Conservation (phyloP, 2,113 vertebrate genomes). For the Ariopsis seemanni region DNA sequence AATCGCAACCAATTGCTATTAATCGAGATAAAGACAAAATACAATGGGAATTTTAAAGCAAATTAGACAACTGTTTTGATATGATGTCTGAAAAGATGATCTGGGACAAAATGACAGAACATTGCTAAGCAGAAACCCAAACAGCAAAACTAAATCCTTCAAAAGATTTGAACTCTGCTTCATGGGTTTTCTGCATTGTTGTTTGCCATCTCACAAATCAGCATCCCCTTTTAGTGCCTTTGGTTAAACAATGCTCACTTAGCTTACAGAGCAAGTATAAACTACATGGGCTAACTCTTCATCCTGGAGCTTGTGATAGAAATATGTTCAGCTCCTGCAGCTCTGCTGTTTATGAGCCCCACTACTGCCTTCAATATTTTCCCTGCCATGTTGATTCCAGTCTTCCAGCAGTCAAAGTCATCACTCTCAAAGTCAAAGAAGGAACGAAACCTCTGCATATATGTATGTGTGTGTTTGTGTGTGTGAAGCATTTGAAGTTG, state of each 20-base stretch:
- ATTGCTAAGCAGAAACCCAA: not conserved
- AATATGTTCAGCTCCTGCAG: not conserved
- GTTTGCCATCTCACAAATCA: not conserved
- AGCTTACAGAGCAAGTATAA: not conserved
- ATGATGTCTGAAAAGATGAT: not conserved
- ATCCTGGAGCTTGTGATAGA: not conserved
- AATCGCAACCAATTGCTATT: not conserved
- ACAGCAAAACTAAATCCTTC: not conserved
- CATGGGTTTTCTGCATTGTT: not conserved
- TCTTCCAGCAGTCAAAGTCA: not conserved
- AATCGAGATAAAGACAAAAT: not conserved
- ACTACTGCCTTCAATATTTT: slow-evolving; percentile 15
- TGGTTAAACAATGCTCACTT: not conserved
- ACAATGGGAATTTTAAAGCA: not conserved
- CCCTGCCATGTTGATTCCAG: not conserved
- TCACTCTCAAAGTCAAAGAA: not conserved
- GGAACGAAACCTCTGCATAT: not conserved
- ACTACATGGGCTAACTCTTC: not conserved
- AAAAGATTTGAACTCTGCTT: not conserved
- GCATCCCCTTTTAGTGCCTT: not conserved
- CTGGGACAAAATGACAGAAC: not conserved
- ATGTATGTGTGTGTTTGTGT: not conserved
- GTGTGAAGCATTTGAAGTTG: not conserved
- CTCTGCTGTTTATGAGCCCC: not conserved
- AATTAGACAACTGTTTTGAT: not conserved